phyloP scores from a whole-genome alignment of 2,797 vertebrate species.

The Malurus leucopterus region DNA sequence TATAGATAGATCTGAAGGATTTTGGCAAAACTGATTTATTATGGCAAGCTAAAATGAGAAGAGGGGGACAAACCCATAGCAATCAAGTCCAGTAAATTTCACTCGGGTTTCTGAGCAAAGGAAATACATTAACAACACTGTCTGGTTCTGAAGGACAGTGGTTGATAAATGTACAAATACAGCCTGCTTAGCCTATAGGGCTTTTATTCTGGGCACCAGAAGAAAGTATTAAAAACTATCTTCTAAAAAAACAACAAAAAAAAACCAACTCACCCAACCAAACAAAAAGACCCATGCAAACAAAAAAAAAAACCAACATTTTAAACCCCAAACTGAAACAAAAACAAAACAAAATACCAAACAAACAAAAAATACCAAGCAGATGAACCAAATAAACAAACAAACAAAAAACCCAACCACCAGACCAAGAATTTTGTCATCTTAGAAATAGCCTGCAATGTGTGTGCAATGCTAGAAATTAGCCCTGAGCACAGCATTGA shows the following conservation, averaged over 20 bases:
- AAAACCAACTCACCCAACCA: not conserved
- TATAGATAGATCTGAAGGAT: not conserved
- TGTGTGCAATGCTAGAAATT: not conserved
- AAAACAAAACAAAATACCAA: not conserved
- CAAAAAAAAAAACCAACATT: no score
- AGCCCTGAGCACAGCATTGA: not conserved
- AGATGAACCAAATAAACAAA: not conserved
- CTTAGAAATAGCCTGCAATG: not conserved
- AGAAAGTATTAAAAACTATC: not conserved
- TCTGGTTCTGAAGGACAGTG: not conserved
- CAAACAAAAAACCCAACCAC: no score
- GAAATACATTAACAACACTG: not conserved
- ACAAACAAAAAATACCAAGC: no score
- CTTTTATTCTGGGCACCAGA: not conserved
- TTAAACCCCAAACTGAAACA: not conserved
- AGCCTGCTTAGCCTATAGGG: not conserved
- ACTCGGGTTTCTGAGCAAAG: not conserved
- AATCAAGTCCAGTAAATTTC: not conserved
- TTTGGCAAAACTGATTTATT: not conserved
- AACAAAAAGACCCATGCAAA: not conserved
- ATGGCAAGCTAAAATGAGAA: not conserved
- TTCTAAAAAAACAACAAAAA: not conserved
- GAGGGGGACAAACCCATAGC: not conserved
- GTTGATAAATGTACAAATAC: not conserved
- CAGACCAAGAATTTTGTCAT: not conserved